Conservation (phyloP, 2,113 vertebrate genomes). For the Isurus oxyrinchus region DNA sequence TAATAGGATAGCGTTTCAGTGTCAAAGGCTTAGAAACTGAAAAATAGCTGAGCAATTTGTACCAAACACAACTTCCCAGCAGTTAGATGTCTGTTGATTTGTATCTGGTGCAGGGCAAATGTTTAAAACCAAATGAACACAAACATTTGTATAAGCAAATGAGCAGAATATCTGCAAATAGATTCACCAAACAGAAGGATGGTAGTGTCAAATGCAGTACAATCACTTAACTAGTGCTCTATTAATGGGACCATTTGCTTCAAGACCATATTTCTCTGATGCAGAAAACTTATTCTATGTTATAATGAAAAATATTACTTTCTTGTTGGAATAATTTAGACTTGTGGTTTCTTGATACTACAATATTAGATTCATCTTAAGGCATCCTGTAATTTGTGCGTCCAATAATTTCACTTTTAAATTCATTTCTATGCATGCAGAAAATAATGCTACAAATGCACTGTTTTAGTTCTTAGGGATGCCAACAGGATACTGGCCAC, state of each 20-base stretch:
- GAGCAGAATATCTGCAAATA: not conserved
- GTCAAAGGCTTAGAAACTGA: not conserved
- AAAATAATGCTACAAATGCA: not conserved
- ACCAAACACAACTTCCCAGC: conserved; percentile 12
- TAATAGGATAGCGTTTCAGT: not conserved
- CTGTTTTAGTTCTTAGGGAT: not conserved
- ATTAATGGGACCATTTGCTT: not conserved
- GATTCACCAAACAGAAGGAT: not conserved
- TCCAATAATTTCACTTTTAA: not conserved
- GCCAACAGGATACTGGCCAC: not conserved
- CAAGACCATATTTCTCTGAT: not conserved
- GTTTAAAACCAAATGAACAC: not conserved
- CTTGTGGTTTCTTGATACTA: not conserved
- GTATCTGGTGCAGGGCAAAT: not conserved
- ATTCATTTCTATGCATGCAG: not conserved
- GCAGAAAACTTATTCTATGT: not conserved
- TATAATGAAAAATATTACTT: conserved; percentile 43
- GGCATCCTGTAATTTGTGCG: not conserved
- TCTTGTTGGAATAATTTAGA: conserved; percentile 41
- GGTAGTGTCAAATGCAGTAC: not conserved
- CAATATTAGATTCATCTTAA: not conserved
- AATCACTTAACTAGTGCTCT: not conserved
- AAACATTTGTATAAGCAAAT: not conserved
- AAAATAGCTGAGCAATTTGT: conserved; percentile 11
- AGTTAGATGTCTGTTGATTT: not conserved